Evolutionary conservation across 2,113 vertebrate species (phyloP).

Genomic region (Diglossa brunneiventris): DNA sequence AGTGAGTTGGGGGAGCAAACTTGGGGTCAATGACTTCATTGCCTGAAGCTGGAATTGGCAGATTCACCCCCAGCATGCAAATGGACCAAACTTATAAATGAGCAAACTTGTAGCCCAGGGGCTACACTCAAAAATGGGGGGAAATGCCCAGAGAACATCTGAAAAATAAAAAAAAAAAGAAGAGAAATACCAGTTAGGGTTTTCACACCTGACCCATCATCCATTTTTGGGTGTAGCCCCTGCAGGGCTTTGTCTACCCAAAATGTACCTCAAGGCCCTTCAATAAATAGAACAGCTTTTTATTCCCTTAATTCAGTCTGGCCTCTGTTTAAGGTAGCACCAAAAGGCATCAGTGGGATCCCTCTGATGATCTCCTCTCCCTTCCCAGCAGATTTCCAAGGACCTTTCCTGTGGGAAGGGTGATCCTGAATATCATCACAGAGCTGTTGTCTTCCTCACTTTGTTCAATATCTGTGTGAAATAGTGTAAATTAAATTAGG

Average conservation of each 20-base stretch:
- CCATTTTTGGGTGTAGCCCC: not conserved
- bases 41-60: rapidly evolving
- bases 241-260: not conserved
- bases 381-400: not conserved
- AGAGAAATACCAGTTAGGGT: too few species aligned
- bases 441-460: rapidly evolving
- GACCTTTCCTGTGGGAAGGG: not conserved
- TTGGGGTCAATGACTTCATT: not conserved
- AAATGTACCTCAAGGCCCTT: too few species aligned
- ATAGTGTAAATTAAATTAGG: not conserved
- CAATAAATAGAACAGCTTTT: not conserved
- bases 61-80: not conserved
- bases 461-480: not conserved
- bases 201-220: rapidly evolving
- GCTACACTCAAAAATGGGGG: too few species aligned
- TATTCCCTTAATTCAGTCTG: not conserved
- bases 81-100: not conserved
- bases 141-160: too few species aligned
- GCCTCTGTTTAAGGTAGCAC: not conserved
- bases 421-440: not conserved
- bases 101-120: not conserved
- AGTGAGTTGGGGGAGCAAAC: not conserved
- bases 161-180: too few species aligned
- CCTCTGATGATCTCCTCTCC: not conserved
- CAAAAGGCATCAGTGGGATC: not conserved